Percentiles rank a stretch among this genome's conserved stretches.
Evolutionary conservation across 2,113 vertebrate species (phyloP).

Genomic region (Platycercus adscitus): DNA sequence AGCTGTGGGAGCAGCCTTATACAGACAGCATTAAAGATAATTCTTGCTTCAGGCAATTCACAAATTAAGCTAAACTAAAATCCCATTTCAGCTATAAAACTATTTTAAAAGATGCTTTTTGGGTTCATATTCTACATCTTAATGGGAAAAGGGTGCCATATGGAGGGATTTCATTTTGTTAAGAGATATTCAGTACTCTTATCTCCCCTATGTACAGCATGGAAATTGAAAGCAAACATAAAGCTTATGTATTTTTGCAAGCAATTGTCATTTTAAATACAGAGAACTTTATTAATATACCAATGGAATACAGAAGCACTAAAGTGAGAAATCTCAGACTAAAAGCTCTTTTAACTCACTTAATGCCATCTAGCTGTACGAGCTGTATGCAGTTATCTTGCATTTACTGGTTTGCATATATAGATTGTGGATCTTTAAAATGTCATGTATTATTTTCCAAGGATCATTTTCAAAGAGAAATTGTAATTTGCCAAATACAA

Average conservation of each 20-base stretch:
- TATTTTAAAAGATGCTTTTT: constrained; percentile 42
- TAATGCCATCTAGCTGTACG: neutral
- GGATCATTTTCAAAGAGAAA: constrained; percentile 37
- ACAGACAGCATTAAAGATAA: constrained; percentile 43
- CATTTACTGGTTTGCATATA: neutral
- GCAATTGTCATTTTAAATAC: constrained; percentile 50
- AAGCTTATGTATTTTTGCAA: constrained; percentile 10
- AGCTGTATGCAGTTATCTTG: neutral
- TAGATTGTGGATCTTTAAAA: neutral
- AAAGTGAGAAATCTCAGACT: neutral
- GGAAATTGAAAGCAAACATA: constrained; percentile 25
- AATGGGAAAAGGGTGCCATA: constrained; percentile 41
- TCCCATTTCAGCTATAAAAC: constrained; percentile 31
- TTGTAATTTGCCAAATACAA: constrained; percentile 38
- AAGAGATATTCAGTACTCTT: neutral
- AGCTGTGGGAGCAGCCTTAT: constrained; percentile 18
- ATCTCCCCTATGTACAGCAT: neutral
- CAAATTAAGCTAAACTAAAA: constrained; percentile 57
- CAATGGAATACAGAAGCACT: neutral
- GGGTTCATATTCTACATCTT: constrained; percentile 26
- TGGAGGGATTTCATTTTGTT: constrained; percentile 35
- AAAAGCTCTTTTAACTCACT: neutral
- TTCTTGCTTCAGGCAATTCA: constrained; percentile 57
- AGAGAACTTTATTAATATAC: constrained; percentile 22
- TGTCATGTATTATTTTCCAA: constrained; percentile 24